Evolutionary conservation across 1,140 invertebrate genomes (phyloP).

Genomic region (Neuroterus valhalla): DNA sequence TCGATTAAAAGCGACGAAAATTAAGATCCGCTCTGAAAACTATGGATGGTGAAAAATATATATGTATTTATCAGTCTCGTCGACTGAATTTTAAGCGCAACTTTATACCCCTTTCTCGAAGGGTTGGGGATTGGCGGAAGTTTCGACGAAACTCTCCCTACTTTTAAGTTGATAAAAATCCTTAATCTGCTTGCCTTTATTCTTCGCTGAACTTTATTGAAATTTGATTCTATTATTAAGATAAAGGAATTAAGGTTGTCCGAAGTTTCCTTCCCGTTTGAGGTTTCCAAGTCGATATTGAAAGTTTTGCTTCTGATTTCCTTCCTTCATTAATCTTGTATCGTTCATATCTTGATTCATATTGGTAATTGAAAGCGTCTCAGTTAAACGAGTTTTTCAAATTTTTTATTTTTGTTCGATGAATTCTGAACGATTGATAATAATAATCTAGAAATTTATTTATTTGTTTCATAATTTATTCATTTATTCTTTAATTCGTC

Average conservation of each 20-base stretch:
- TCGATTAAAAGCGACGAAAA: constrained; percentile 67
- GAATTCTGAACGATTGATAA: too few species aligned
- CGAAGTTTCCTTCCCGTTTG: constrained; percentile 15
- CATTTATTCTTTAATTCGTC: too few species aligned
- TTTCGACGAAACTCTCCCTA: constrained; percentile 17
- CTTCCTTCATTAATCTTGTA: constrained; percentile 4
- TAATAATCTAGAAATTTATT: too few species aligned
- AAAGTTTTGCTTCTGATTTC: constrained; percentile 6
- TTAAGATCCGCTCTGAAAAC: constrained; percentile 63
- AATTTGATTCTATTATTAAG: constrained; percentile 53
- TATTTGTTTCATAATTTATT: too few species aligned
- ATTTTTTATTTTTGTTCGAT: too few species aligned
- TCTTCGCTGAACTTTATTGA: constrained; percentile 40
- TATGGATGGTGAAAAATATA: constrained; percentile 60
- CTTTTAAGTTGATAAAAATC: constrained; percentile 37
- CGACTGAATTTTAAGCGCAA: constrained; percentile 66
- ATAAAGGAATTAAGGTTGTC: constrained; percentile 37
- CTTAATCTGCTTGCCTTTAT: constrained; percentile 43
- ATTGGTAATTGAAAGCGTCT: neutral
- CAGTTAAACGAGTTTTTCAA: neutral
- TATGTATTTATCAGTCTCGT: constrained; percentile 34
- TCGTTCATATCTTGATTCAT: neutral
- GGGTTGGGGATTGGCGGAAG: constrained; percentile 18
- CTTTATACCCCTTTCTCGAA: constrained; percentile 42
- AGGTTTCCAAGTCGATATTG: constrained; percentile 2